phyloP scores from a whole-genome alignment of 2,888 invertebrate genomes.

The Acanthacorydalis orientalis region DNA sequence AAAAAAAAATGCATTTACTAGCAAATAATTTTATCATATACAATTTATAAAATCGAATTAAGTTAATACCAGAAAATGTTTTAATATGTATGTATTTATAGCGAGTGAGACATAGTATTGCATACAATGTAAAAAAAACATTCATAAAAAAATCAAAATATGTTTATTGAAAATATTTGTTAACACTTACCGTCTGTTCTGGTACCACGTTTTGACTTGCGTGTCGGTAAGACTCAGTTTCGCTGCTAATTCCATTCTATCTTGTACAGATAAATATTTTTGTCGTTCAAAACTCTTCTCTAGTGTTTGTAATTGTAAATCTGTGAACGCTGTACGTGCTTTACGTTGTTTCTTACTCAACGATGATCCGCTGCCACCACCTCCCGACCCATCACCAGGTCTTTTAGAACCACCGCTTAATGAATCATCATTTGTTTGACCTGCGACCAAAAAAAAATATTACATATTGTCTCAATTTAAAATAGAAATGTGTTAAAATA shows the following conservation, averaged over 20 bases:
- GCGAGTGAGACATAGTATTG: no score
- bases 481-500: no score
- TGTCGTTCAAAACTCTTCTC: slow-evolving; percentile 95
- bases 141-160: no score
- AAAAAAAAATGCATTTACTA: no score
- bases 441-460: slow-evolving; percentile 30
- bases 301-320: slow-evolving; percentile 89
- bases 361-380: slow-evolving; percentile 10
- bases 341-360: slow-evolving; percentile 89
- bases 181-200: slow-evolving; percentile 76
- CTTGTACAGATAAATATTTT: slow-evolving; percentile 93
- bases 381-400: slow-evolving; percentile 17
- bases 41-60: no score
- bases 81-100: no score
- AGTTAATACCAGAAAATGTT: no score
- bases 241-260: slow-evolving; percentile 94
- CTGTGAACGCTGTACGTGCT: slow-evolving; percentile 96
- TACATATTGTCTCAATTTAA: neutral
- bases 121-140: no score
- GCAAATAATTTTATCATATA: no score
- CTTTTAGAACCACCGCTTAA: slow-evolving; percentile 35
- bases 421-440: slow-evolving; percentile 72
- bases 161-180: neutral
- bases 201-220: slow-evolving; percentile 99
- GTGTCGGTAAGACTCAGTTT: slow-evolving; percentile 93